Evolutionary conservation across 2,113 vertebrate genomes (phyloP), one percentile per base, ranked within the genome.

Genomic region (Aptenodytes patagonicus): DNA sequence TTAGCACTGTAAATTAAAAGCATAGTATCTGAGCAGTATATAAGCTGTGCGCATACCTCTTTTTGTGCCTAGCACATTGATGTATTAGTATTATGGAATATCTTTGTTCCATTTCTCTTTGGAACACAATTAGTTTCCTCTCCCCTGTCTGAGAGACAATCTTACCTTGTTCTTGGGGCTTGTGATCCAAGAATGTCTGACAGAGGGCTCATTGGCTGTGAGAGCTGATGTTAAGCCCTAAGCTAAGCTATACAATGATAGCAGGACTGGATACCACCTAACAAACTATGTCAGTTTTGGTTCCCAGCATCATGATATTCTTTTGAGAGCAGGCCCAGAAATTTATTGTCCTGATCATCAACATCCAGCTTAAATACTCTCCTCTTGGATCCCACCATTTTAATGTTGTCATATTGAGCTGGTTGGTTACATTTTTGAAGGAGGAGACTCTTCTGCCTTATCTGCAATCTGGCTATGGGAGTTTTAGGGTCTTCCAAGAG

Each of bases 131-230:
- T 54, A 72, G 10, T 51, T 86, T 76, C 57, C 32, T 92, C n/a
- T 60, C 26, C 2, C 1, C 54, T 65, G 29, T 42, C 47, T 90
- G 47, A 62, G 65, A 60, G 54, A 46, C 0, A 0, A 55, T 18
- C 28, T 65, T 87, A 44, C 22, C 51, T 66, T 92, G n/a, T 51
- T 89, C 47, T 58, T 94, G 47, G 17, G 32, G 40, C n/a, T 85
- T 79, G 12, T 68, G 52, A 76, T 64, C 19, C 52, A 64, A 38
- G 61, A 83, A 38, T 24, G 17, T 44, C 55, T 78, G 19, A 57
- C n/a, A 73, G 58, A 52, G 52, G 61, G 17, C 28, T 93, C 1
- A 0, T 17, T 89, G 60, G 17, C 44, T 73, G 44, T 52, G 58
- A 60, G 9, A 78, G 17, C 38, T 85, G 55, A 52, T 52, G 49